phyloP scores from a whole-genome alignment of 2,113 vertebrate species.

The Salminus brasiliensis region DNA sequence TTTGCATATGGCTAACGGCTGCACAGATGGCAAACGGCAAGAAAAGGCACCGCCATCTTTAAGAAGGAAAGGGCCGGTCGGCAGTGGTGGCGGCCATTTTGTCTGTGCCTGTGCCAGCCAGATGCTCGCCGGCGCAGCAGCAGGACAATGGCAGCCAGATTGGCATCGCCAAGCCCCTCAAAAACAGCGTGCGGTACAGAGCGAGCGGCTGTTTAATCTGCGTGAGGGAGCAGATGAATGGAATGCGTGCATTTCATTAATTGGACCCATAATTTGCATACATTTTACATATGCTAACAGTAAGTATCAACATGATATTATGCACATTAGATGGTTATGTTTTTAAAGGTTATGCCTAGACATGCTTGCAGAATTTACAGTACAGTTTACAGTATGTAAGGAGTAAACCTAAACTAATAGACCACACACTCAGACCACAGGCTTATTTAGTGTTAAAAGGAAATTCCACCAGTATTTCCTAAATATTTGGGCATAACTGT shows the following conservation, averaged over 20 bases:
- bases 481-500: no score
- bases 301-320: no score
- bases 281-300: no score
- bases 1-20: constrained; percentile 78
- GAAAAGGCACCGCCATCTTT: constrained; percentile 74
- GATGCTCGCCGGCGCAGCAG: constrained; percentile 58
- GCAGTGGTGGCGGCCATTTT: constrained; percentile 72
- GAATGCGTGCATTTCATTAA: background rate
- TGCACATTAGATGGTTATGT: no score
- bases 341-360: no score
- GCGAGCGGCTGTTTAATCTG: background rate
- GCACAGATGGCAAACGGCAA: constrained; percentile 73
- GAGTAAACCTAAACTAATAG: no score
- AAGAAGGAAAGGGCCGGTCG: constrained; percentile 64
- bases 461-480: no score
- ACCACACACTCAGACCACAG: no score
- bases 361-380: no score
- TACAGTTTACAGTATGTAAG: no score
- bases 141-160: constrained; percentile 61
- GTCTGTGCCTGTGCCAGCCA: constrained; percentile 75
- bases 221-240: background rate
- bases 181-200: background rate
- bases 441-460: no score
- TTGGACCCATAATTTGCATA: background rate
- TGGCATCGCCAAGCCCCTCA: constrained; percentile 49